phyloP scores from a whole-genome alignment of 2,113 vertebrate species.

The Hemichromis elongatus region DNA sequence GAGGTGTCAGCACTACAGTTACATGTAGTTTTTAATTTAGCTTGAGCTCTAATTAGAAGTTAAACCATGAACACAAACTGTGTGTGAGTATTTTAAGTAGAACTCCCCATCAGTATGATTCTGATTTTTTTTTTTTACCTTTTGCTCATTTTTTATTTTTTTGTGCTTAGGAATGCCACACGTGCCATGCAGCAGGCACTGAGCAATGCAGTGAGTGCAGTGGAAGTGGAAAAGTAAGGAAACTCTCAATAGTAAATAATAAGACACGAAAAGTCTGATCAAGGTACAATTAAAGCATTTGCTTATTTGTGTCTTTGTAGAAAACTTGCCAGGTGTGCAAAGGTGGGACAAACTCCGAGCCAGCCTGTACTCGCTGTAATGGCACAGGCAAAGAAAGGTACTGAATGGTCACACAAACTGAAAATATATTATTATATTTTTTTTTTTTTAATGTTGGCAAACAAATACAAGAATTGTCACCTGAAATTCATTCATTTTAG shows the following conservation, averaged over 20 bases:
- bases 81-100: background rate
- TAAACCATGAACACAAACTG: background rate
- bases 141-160: background rate
- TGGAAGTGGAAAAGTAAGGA: conserved; percentile 58
- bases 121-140: background rate
- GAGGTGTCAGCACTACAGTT: background rate
- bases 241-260: background rate
- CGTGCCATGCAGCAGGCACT: conserved; percentile 46
- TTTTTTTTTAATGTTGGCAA: background rate
- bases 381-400: conserved; percentile 50
- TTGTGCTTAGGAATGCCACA: conserved; percentile 53
- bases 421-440: background rate
- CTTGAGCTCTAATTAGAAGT: background rate
- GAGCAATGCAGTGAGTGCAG: conserved; percentile 40
- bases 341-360: background rate
- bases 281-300: background rate
- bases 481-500: background rate
- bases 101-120: no score
- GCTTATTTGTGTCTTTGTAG: conserved; percentile 15
- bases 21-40: background rate
- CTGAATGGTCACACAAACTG: background rate
- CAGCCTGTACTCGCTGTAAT: conserved; percentile 24
- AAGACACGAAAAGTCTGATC: background rate
- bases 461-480: background rate
- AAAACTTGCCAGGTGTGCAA: conserved; percentile 45